These are phyloP conservation scores for Odobenus rosmarus DNA, from an alignment of 2,113 vertebrate species.

Conservation along the genomic window DNA sequence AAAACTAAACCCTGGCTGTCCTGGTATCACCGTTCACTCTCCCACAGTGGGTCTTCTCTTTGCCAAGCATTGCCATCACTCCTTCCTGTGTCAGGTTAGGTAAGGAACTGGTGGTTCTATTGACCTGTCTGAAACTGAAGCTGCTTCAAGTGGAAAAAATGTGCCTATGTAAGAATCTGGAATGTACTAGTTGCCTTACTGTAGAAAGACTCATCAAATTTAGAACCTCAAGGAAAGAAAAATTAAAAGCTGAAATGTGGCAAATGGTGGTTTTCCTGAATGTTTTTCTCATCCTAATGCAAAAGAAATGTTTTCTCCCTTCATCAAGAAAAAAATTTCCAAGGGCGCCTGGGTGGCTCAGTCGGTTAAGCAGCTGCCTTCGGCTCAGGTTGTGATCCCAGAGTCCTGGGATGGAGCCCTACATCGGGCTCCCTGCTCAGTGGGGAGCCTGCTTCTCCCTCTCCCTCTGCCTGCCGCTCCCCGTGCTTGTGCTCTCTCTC, in stretches of 20 bases:
- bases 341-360: too few species aligned
- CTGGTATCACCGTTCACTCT: slow-evolving; percentile 11
- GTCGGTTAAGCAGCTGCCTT: too few species aligned
- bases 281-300: background rate
- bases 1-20: slow-evolving; percentile 55
- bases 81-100: slow-evolving; percentile 15
- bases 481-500: too few species aligned
- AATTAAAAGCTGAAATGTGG: background rate
- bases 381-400: too few species aligned
- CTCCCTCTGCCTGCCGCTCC: too few species aligned
- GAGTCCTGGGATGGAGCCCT: too few species aligned
- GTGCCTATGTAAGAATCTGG: slow-evolving; percentile 2
- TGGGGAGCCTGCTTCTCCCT: too few species aligned
- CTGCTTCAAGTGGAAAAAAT: slow-evolving; percentile 37
- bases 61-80: slow-evolving; percentile 37
- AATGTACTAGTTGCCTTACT: background rate
- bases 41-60: background rate
- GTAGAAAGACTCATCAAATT: slow-evolving; percentile 16
- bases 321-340: background rate
- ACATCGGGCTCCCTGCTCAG: too few species aligned
- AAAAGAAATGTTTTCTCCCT: background rate
- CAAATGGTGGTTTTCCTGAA: background rate
- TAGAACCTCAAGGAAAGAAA: slow-evolving; percentile 20
- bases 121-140: slow-evolving; percentile 30
- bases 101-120: background rate